These are phyloP conservation scores for Antechinus flavipes DNA, from an alignment of 2,113 vertebrate species.

Conservation along the genomic window DNA sequence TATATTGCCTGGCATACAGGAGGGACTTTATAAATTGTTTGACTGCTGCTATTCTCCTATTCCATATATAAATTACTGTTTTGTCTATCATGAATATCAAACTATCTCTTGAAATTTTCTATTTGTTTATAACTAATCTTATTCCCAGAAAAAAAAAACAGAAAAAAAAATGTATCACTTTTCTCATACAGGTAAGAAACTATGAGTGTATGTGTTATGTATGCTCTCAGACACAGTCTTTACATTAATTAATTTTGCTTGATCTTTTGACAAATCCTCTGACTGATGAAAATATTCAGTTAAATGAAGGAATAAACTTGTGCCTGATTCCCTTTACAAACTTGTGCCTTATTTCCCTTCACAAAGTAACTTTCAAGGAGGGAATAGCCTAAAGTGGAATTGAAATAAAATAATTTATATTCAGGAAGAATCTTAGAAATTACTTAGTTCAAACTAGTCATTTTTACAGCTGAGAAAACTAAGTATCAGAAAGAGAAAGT, in stretches of 20 bases:
- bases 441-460: not conserved
- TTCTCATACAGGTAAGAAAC: not conserved
- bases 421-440: not conserved
- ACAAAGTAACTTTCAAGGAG: not conserved
- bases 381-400: not conserved
- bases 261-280: not conserved
- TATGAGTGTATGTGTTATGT: not conserved
- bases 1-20: not conserved
- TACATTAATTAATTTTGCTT: not conserved
- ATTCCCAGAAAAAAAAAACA: not conserved
- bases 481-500: not conserved
- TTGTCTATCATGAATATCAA: not conserved
- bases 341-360: not conserved
- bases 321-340: not conserved
- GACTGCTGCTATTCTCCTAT: not conserved
- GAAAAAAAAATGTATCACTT: not conserved
- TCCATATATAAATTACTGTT: not conserved
- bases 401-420: not conserved
- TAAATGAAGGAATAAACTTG: not conserved
- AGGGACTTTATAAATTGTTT: not conserved
- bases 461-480: not conserved
- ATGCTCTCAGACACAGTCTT: not conserved
- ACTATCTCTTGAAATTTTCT: not conserved
- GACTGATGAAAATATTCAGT: not conserved
- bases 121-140: not conserved